Base-by-base conservation (phyloP, 2,113 vertebrate genomes). In the Gopherus flavomarginatus region DNA sequence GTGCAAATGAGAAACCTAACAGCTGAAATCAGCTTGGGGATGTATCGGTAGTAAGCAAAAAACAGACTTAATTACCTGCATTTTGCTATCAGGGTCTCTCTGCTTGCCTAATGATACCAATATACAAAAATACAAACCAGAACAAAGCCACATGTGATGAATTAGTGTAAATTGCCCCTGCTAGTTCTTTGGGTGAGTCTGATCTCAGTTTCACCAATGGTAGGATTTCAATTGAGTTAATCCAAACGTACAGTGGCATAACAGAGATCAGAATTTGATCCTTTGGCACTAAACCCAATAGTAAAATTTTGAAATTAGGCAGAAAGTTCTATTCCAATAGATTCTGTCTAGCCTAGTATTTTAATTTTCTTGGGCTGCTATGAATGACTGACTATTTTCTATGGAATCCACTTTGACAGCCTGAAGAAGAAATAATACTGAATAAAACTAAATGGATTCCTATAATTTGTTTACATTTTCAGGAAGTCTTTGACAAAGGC, bases 1-100 rank as follows among this genome's bases (percentile, higher is more conserved):
- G 88, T 80, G 92, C 93, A 94, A 96, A 97, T 88, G 90, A 94
- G 95, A 97, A 97, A 96, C 81, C 87, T 90, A 96, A 95, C 94
- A 95, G 93, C 83, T 90, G 90, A 94, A 92, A 97, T 89, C 96
- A 96, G 97, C 95, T 97, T 94, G 84, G 93, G 84, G 94, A 93
- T 54, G 88, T 91, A 75, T 59, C 35, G 62, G 85, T 44, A 87
- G 65, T 84, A 96, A 96, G 94, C 50, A 96, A 89, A 90, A 95
- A 86, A 13, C 91, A 95, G 65, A 75, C 82, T 93, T 90, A 83
- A 49, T 90, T 96, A 95, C 84, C 72, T 50, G 62, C 57, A 1
- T 1, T 11, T 27, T 47, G 13, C 11, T 77, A 78, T 57, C 53
- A 69, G 84, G 81, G 92, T 88, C 91, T 96, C 80, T 96, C 87